Evolutionary conservation across 2,113 vertebrate genomes (phyloP).

Genomic region (Sigmodon hispidus): DNA sequence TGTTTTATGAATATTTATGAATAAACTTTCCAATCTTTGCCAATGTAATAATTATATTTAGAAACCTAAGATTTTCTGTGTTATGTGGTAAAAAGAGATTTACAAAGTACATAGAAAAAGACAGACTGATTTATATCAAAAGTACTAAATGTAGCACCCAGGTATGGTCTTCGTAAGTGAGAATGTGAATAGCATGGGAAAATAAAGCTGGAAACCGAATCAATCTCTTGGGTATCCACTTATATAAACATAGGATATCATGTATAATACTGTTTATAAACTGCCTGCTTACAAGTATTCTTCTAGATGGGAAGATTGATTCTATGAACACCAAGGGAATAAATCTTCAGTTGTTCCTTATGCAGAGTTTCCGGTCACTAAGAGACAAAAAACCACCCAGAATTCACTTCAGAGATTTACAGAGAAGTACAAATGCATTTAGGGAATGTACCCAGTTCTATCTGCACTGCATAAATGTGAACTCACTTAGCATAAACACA

Average conservation of each 20-base stretch:
- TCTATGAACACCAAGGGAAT: neutral
- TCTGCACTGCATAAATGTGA: neutral
- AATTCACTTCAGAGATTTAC: neutral
- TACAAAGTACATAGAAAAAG: neutral
- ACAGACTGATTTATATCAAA: no score
- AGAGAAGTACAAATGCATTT: neutral
- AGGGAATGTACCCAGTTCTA: neutral
- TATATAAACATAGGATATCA: neutral
- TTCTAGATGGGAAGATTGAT: neutral
- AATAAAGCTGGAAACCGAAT: no score
- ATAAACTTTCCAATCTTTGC: fast-evolving
- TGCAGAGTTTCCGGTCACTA: neutral
- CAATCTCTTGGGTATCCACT: no score
- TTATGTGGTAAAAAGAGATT: neutral
- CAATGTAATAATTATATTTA: neutral
- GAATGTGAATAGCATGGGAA: fast-evolving
- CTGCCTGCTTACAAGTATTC: neutral
- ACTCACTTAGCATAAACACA: no score
- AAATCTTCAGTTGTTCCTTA: neutral
- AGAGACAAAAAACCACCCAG: neutral
- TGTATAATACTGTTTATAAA: neutral
- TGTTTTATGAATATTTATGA: no score
- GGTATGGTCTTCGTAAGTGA: no score
- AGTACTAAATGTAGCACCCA: fast-evolving
- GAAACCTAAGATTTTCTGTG: neutral